Base-by-base conservation (phyloP, 2,888 invertebrate species). In the Mythimna ferrago region DNA sequence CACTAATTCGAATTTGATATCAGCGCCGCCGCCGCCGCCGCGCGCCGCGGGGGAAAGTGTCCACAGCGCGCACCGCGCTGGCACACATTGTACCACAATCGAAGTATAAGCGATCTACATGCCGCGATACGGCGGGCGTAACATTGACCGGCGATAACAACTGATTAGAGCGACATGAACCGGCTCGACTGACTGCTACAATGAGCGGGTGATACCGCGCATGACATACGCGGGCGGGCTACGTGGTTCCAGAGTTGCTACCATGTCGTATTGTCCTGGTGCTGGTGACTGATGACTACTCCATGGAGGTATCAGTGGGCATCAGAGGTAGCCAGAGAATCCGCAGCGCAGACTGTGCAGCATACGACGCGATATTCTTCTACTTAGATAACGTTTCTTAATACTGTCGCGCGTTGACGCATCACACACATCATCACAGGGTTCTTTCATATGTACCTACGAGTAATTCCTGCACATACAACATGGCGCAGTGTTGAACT, bases 1-100 rank as follows among this genome's bases (percentile, higher is more conserved):
- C 78, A 80, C 76, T 84, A 66, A 84, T 84, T 80, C 75, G 72
- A 81, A 86, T 78, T 81, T 81, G 67, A 83, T 81, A 76, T 77
- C 35, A 57, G 65, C 62, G 11, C 48, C 26, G 58, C 19, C 60
- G 51, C 2, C n/a, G 51, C 16, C 51, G 51, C 51, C 51, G 51
- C n/a, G 51, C 48, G 48, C 48, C 48, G 6, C 16, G 48, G 48
- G 76, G 64, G 71, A 73, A 69, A 66, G 54, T 64, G 53, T 14
- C 21, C 21, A 41, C 41, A n/a, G 19, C 53, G n/a, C 44, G 26
- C 51, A 53, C 51, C n/a, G 51, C 51, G 6, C 54, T 54, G 10
- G 10, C 26, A 65, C 60, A 67, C 16, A 66, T 51, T 57, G 38
- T 21, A 48, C 35, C n/a, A 61, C 53, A 38, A 70, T 68, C 48